Evolutionary conservation across 2,797 vertebrate genomes (phyloP).

Genomic region (Eulemur albifrons): DNA sequence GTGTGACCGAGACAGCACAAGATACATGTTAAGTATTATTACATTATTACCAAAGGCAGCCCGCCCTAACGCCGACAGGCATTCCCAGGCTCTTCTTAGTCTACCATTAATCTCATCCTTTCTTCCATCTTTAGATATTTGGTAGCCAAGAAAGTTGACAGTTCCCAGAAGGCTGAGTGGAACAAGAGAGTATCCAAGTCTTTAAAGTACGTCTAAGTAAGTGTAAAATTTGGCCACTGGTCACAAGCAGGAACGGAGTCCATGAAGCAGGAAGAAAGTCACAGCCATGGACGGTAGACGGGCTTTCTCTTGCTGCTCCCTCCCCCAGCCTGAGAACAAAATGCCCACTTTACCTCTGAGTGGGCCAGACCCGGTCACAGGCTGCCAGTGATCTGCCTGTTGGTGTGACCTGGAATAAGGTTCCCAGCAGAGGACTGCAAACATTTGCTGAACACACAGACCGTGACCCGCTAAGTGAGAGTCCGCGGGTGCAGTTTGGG

Average conservation of each 20-base stretch:
- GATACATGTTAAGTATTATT: background rate
- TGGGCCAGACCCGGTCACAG: background rate
- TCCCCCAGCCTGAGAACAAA: background rate
- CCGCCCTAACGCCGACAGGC: no score
- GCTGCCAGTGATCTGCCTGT: background rate
- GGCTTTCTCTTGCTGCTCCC: background rate
- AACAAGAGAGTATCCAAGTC: background rate
- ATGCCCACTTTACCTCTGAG: background rate
- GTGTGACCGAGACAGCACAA: background rate
- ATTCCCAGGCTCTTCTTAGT: background rate
- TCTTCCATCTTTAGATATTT: background rate
- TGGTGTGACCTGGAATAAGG: background rate
- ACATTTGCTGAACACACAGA: slow-evolving; percentile 67
- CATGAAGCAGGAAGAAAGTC: background rate
- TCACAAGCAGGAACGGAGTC: background rate
- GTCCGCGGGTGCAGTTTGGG: background rate
- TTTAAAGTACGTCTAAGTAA: background rate
- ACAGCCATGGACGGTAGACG: background rate
- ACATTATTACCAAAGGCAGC: background rate
- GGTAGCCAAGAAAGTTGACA: background rate
- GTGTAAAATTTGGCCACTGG: background rate
- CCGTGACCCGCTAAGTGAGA: background rate
- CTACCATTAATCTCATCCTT: background rate
- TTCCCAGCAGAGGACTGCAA: slow-evolving; percentile 64
- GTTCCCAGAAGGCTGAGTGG: background rate